A percentile compares a stretch with the other conserved stretches of the same genome.
phyloP scores from a whole-genome alignment of 2,113 vertebrate genomes.

The Hucho hucho region DNA sequence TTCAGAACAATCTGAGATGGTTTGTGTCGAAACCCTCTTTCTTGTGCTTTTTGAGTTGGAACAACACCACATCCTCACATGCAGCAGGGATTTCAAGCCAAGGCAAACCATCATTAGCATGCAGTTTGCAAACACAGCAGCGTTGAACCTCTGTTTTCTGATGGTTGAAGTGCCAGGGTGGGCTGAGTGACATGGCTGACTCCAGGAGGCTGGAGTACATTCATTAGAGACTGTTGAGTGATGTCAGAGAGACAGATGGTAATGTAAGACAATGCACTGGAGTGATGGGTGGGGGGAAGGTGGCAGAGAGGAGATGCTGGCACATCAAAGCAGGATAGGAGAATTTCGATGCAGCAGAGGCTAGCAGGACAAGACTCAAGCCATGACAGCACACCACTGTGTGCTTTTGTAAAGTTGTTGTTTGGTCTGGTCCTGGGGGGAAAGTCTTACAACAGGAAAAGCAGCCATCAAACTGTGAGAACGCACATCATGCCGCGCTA shows the following conservation, averaged over 20 bases:
- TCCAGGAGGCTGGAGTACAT: slow-evolving; percentile 47
- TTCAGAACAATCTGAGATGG: too few relatives aligned
- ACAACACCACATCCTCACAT: too few relatives aligned
- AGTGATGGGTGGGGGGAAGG: slow-evolving; percentile 26
- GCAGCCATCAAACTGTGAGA: background rate
- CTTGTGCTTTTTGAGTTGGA: too few relatives aligned
- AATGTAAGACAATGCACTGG: slow-evolving; percentile 51
- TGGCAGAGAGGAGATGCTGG: slow-evolving; percentile 26
- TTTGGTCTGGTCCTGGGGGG: slow-evolving; percentile 43
- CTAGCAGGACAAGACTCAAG: slow-evolving; percentile 53
- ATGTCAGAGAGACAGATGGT: slow-evolving; percentile 58
- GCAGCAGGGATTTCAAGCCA: too few relatives aligned
- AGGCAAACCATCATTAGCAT: too few relatives aligned
- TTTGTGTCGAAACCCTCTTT: too few relatives aligned
- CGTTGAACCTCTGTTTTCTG: too few relatives aligned
- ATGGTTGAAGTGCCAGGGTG: too few relatives aligned
- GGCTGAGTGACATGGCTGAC: slow-evolving; percentile 50
- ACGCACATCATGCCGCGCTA: slow-evolving; percentile 32
- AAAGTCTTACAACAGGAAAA: slow-evolving; percentile 13
- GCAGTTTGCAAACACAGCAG: too few relatives aligned
- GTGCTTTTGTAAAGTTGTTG: slow-evolving; percentile 58
- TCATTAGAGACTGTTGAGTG: slow-evolving; percentile 55
- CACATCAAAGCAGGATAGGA: slow-evolving; percentile 52
- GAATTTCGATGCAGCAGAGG: slow-evolving; percentile 43
- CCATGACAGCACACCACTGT: slow-evolving; percentile 51